These are phyloP conservation scores for Centrocercus urophasianus DNA, from an alignment of 2,113 vertebrate genomes.

Conservation along the genomic window DNA sequence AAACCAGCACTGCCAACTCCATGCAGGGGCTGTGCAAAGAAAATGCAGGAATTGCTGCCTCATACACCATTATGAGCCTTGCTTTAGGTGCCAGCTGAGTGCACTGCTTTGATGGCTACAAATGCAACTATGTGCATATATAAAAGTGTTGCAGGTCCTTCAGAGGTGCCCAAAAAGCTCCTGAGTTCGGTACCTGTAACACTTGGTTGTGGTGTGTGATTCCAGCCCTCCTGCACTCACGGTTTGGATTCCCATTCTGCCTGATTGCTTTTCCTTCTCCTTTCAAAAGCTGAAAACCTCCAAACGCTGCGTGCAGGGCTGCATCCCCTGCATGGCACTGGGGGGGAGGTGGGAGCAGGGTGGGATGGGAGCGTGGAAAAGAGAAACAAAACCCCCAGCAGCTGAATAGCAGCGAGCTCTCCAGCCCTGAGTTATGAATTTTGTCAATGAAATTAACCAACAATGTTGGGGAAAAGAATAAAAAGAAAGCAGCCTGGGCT, in stretches of 20 bases:
- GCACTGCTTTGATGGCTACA: background rate
- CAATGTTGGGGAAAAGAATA: conserved; percentile 65
- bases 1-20: background rate
- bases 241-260: background rate
- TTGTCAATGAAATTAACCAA: conserved; percentile 76
- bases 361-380: background rate
- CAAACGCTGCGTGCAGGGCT: background rate
- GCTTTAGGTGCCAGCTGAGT: background rate
- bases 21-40: background rate
- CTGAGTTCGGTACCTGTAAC: background rate
- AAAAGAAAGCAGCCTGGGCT: conserved; percentile 54
- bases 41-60: background rate
- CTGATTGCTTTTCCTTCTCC: background rate
- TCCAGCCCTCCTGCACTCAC: background rate
- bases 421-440: conserved; percentile 68
- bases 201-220: background rate
- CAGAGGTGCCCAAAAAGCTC: background rate
- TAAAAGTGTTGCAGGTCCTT: background rate
- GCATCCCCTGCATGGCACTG: background rate
- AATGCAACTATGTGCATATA: fast-evolving
- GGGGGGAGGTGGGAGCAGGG: background rate
- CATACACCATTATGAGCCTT: background rate
- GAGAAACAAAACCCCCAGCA: conserved; percentile 1
- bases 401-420: conserved; percentile 62
- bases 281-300: background rate